Base-by-base conservation (phyloP, 2,797 vertebrate species). In the Chaetodon trifasciatus region DNA sequence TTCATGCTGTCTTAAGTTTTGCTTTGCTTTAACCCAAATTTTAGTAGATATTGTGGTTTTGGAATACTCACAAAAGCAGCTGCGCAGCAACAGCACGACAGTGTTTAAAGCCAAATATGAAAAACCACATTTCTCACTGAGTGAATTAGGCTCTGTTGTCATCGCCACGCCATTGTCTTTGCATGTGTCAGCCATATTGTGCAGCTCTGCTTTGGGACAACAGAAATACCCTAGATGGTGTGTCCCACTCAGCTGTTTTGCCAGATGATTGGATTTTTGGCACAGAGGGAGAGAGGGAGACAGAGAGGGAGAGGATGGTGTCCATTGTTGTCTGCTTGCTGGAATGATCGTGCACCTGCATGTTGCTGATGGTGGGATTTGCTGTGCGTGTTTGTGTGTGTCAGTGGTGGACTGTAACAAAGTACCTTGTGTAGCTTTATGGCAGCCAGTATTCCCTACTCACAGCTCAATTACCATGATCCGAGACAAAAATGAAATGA, bases 201-300 rank as follows among this genome's bases (percentile, higher is more conserved):
- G 82, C 65, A 52, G 70, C 79, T 81, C 50, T 49, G 68, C 80
- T 85, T 74, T 70, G 56, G 82, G 73, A 87, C 88, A 89, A 89
- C 85, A 91, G 83, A 86, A 76, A 87, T 82, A 81, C 77, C 73
- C 78, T 74, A 84, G 81, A 74, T 88, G 91, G 86, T 91, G 87
- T 89, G 89, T 85, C 86, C 69, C 87, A 88, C 87, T 94, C 93
- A 93, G 93, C 93, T 94, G 78, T 94, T 93, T 94, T 94, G 87
- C 91, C 92, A 93, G 90, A 85, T 86, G 84, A 91, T 77, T 91
- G 89, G 77, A 50, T 90, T 90, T 91, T 86, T 87, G 90, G 91
- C 81, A 86, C 65, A 68, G 66, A 42, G 60, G 61, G n/a, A 57
- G 58, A 64, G 56, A 50, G 37, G 56, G 74, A 50, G 67, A 47